Conservation (phyloP, 23 tunicate species). For the Aplidium turbinatum region DNA sequence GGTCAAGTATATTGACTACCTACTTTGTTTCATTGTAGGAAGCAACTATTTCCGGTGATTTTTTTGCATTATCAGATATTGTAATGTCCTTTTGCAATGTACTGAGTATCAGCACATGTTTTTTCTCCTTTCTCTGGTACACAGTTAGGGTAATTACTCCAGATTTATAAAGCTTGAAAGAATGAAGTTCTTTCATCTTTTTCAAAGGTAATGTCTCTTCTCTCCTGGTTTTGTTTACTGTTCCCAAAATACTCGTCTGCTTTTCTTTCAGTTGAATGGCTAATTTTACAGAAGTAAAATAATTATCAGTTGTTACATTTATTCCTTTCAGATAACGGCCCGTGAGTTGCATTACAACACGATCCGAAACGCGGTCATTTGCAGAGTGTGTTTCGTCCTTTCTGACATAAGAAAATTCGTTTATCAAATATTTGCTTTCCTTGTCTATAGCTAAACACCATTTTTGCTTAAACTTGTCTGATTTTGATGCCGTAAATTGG, state of each 20-base stretch:
- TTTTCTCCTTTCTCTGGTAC: too few relatives aligned
- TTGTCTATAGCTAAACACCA: slow-evolving; percentile 33
- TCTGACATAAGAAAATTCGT: slow-evolving; percentile 24
- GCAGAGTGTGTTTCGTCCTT: slow-evolving; percentile 24
- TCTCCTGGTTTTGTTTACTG: too few relatives aligned
- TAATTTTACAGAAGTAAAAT: slow-evolving; percentile 26
- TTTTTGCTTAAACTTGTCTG: slow-evolving; percentile 31
- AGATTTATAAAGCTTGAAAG: too few relatives aligned
- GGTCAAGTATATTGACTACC: too few relatives aligned
- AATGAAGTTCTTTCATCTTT: too few relatives aligned
- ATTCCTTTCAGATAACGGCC: slow-evolving; percentile 19
- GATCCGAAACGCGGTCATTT: slow-evolving; percentile 37
- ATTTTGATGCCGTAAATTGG: slow-evolving; percentile 34
- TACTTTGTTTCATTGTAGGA: too few relatives aligned
- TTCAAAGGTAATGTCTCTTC: too few relatives aligned
- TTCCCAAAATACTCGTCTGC: slow-evolving; percentile 8
- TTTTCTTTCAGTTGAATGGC: slow-evolving; percentile 9
- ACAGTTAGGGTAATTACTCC: too few relatives aligned
- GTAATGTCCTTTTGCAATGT: too few relatives aligned
- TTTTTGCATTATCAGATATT: too few relatives aligned
- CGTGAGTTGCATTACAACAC: slow-evolving; percentile 8
- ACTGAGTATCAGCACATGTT: too few relatives aligned
- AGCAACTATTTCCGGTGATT: too few relatives aligned
- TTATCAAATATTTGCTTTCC: slow-evolving; percentile 34
- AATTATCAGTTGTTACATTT: slow-evolving; percentile 30